Evolutionary conservation across 35 echinoderm and acorn worm genomes (phyloP).

Genomic region (Apostichopus parvimensis): DNA sequence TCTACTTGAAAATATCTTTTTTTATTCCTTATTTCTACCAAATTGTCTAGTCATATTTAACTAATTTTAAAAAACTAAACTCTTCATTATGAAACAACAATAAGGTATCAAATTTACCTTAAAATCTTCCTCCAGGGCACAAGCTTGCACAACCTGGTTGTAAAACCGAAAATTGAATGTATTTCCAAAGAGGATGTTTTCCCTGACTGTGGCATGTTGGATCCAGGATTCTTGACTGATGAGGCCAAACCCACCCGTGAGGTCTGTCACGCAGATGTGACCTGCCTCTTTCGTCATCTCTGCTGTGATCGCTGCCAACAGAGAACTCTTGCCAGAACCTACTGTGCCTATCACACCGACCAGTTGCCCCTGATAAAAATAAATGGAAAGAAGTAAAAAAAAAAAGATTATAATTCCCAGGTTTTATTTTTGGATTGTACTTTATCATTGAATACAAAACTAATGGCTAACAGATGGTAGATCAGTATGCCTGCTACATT

Average conservation of each 20-base stretch:
- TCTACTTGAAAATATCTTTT: too few species aligned
- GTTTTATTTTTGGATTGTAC: not conserved
- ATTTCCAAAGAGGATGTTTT: constrained; percentile 91
- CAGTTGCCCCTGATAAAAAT: constrained; percentile 74
- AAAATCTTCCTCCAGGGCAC: constrained; percentile 90
- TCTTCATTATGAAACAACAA: too few species aligned
- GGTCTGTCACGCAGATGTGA: constrained; percentile 61
- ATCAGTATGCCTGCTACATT: too few species aligned
- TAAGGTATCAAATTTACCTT: constrained; percentile 43
- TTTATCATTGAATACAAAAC: not conserved
- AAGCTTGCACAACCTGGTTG: constrained; percentile 72
- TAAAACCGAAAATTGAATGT: constrained; percentile 68
- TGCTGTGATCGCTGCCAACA: constrained; percentile 82
- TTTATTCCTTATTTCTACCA: too few species aligned
- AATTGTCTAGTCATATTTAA: too few species aligned
- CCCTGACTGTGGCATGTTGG: constrained; percentile 93
- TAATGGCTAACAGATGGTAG: too few species aligned
- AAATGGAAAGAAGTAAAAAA: not conserved
- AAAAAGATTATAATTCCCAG: too few species aligned
- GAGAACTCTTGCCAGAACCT: constrained; percentile 95
- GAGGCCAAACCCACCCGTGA: constrained; percentile 82
- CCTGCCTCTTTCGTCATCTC: constrained; percentile 88
- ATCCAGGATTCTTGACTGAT: constrained; percentile 90
- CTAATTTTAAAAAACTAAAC: too few species aligned
- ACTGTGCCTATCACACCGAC: constrained; percentile 91